These are phyloP conservation scores for Sebastes aleutianus DNA, from an alignment of 2,797 vertebrate genomes.

Conservation along the genomic window DNA sequence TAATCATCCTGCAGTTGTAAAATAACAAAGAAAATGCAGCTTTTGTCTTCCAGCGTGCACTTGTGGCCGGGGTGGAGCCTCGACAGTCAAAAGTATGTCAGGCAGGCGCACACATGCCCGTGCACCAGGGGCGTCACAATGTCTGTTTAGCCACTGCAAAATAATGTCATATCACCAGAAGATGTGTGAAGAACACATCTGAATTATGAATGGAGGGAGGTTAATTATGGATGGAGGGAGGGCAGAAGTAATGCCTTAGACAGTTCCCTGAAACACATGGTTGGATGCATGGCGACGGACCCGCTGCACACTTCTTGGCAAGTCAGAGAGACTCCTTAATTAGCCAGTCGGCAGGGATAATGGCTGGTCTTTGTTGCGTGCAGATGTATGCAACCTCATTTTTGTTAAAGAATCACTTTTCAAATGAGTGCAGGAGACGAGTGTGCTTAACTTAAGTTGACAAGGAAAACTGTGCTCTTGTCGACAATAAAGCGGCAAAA, in stretches of 20 bases:
- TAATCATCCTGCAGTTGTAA: not conserved
- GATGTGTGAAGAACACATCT: conserved; percentile 77
- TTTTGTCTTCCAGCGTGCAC: conserved; percentile 28
- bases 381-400: conserved; percentile 52
- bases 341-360: conserved; percentile 57
- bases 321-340: conserved; percentile 68
- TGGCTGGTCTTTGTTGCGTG: conserved; percentile 55
- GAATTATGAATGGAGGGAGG: conserved; percentile 77
- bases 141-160: conserved; percentile 73
- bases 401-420: conserved; percentile 46
- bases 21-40: conserved; percentile 13
- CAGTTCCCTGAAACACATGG: conserved; percentile 73
- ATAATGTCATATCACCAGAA: conserved; percentile 78
- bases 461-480: conserved; percentile 61
- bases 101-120: conserved; percentile 25
- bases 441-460: conserved; percentile 64
- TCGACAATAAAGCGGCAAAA: conserved; percentile 65
- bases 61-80: conserved; percentile 49
- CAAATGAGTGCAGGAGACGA: conserved; percentile 52
- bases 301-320: conserved; percentile 53
- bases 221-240: conserved; percentile 81
- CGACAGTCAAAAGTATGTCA: conserved; percentile 65
- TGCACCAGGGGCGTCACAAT: conserved; percentile 49
- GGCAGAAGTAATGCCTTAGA: conserved; percentile 71
- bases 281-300: conserved; percentile 57